Evolutionary conservation across 92 coral and sea anemone genomes (phyloP).

Genomic region (Zoanthus gigantus): DNA sequence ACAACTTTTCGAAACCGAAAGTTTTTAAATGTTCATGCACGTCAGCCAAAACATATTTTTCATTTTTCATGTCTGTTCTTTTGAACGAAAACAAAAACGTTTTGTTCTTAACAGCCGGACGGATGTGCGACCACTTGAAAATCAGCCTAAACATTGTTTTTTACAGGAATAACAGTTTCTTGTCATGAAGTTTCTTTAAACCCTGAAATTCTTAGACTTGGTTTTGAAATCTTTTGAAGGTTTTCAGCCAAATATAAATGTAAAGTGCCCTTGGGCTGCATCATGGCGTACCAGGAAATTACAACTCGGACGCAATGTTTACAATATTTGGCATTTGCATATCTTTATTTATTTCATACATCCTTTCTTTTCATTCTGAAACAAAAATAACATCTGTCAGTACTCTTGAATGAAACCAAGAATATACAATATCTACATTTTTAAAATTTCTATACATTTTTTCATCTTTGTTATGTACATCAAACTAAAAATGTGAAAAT

Average conservation of each 20-base stretch:
- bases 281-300: conserved; percentile 35
- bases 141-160: no score
- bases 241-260: neutral
- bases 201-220: neutral
- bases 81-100: no score
- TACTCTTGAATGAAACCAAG: conserved; percentile 28
- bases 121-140: no score
- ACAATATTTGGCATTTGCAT: conserved; percentile 49
- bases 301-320: conserved; percentile 36
- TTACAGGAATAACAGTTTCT: no score
- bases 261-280: neutral
- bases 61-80: neutral
- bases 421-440: conserved; percentile 38
- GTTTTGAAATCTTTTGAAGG: neutral
- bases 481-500: conserved; percentile 6
- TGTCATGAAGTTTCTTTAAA: no score
- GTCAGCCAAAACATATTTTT: neutral
- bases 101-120: no score
- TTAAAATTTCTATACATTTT: neutral
- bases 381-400: conserved; percentile 28
- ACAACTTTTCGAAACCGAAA: conserved; percentile 26
- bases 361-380: conserved; percentile 35
- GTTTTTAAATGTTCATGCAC: neutral
- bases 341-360: conserved; percentile 38
- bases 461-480: conserved; percentile 40